Evolutionary conservation across 2,113 vertebrate genomes (phyloP).

Genomic region (Onychorhynchus coronatus): DNA sequence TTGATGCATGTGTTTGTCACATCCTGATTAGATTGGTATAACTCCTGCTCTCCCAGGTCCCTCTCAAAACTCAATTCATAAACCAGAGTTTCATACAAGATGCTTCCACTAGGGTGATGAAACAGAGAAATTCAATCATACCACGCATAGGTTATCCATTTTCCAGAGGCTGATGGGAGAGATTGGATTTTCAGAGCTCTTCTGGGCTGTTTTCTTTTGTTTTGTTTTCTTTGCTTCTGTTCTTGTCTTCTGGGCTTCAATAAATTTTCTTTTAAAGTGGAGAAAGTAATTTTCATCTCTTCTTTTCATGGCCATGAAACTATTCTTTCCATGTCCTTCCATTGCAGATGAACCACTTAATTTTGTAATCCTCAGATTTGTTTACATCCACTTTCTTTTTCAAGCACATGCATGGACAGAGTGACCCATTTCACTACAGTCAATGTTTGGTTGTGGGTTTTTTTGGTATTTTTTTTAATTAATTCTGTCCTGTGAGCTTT

Average conservation of each 20-base stretch:
- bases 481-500: not conserved
- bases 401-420: not conserved
- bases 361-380: not conserved
- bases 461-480: not conserved
- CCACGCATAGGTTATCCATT: slow-evolving; percentile 55
- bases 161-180: slow-evolving; percentile 43
- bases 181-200: slow-evolving; percentile 60
- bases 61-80: slow-evolving; percentile 65
- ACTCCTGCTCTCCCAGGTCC: slow-evolving; percentile 49
- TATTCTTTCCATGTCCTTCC: not conserved
- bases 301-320: not conserved
- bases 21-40: slow-evolving; percentile 60
- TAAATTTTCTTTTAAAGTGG: slow-evolving; percentile 26
- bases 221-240: not conserved
- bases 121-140: slow-evolving; percentile 59
- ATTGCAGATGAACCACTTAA: not conserved
- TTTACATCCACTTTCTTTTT: not conserved
- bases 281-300: slow-evolving; percentile 3
- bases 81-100: slow-evolving; percentile 53
- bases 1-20: slow-evolving; percentile 66
- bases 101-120: slow-evolving; percentile 58
- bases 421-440: not conserved
- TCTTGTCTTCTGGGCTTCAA: slow-evolving; percentile 27
- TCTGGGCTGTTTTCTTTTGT: slow-evolving; percentile 14
- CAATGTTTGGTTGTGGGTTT: not conserved